phyloP scores from a whole-genome alignment of 2,888 invertebrate genomes.

The Auanema sp. region DNA sequence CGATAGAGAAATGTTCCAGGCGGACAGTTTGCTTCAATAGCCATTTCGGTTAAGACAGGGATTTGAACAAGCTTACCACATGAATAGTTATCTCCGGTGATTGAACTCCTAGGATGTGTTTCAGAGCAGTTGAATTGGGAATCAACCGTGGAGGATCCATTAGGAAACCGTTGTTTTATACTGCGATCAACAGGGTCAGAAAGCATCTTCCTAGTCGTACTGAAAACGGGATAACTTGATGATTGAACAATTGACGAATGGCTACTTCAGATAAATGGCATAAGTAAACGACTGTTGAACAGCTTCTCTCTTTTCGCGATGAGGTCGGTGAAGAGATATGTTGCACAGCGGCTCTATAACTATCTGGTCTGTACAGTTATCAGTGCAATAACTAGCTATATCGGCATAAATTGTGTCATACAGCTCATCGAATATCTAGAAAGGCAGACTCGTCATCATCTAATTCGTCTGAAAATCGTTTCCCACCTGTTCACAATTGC shows the following conservation, averaged over 20 bases:
- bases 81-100: slow-evolving; percentile 3
- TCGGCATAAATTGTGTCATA: not conserved
- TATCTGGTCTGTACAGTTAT: slow-evolving; percentile 1
- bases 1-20: not conserved
- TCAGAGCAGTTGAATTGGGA: slow-evolving; percentile 2
- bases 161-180: slow-evolving; percentile 5
- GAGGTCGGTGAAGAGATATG: not conserved
- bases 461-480: not conserved
- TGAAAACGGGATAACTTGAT: slow-evolving; percentile 6
- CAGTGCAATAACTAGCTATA: not conserved
- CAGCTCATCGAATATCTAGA: not conserved
- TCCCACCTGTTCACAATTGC: slow-evolving; percentile 10
- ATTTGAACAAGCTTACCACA: slow-evolving; percentile 6
- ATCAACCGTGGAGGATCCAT: slow-evolving; percentile 3
- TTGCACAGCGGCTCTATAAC: not conserved
- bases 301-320: not conserved
- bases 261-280: too few species aligned
- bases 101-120: not conserved
- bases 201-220: slow-evolving; percentile 12
- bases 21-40: not conserved
- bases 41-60: not conserved
- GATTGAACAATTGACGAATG: not conserved
- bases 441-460: not conserved
- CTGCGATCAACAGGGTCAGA: slow-evolving; percentile 1
- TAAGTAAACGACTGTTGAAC: not conserved